These are phyloP conservation scores for Volucella inanis DNA, from an alignment of 2,888 invertebrate species.

Conservation along the genomic window DNA sequence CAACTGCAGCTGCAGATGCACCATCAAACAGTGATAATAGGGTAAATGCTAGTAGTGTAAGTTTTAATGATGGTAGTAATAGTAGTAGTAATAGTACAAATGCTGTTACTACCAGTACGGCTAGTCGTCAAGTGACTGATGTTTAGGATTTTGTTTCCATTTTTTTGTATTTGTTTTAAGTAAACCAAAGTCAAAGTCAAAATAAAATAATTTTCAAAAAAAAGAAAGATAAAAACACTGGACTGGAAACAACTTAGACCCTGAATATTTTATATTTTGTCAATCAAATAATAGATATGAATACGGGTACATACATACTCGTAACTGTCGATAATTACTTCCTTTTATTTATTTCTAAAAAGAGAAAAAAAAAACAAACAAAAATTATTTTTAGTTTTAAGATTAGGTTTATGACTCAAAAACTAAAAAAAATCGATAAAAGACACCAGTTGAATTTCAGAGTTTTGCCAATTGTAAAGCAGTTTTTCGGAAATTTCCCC, in stretches of 20 bases:
- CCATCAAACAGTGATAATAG: constrained; percentile 59
- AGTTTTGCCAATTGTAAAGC: background rate
- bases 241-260: constrained; percentile 5
- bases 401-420: constrained; percentile 8
- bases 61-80: constrained; percentile 73
- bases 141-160: constrained; percentile 77
- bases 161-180: constrained; percentile 2
- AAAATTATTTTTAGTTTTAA: constrained; percentile 24
- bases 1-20: constrained; percentile 55
- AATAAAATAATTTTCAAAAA: background rate
- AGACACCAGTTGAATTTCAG: background rate
- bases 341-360: constrained; percentile 8
- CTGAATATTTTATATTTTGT: constrained; percentile 34
- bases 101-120: constrained; percentile 70
- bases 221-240: background rate
- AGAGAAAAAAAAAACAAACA: background rate
- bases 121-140: constrained; percentile 82
- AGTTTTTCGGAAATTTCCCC: no score
- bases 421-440: background rate
- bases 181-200: constrained; percentile 34
- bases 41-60: constrained; percentile 55
- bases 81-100: constrained; percentile 60
- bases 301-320: constrained; percentile 32
- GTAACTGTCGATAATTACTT: constrained; percentile 59
- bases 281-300: background rate